Percentiles rank a stretch among this genome's conserved stretches.
Conservation (phyloP, 1,140 invertebrate species). For the Sipha flava region DNA sequence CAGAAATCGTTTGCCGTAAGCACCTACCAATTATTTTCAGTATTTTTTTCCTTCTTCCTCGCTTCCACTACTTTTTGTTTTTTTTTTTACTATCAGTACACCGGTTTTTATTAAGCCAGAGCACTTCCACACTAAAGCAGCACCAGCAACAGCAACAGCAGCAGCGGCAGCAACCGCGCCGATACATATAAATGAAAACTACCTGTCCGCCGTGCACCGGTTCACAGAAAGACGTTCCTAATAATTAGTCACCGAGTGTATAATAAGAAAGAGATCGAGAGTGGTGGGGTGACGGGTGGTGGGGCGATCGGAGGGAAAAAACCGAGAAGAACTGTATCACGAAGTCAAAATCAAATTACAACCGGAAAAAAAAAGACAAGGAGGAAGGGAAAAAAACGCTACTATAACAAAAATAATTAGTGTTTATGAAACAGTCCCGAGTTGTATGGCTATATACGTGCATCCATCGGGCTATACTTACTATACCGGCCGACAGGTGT, state of each 20-base stretch:
- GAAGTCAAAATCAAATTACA: constrained; percentile 11
- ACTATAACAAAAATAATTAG: not conserved
- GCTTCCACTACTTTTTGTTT: not conserved
- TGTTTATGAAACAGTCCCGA: not conserved
- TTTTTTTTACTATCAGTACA: not conserved
- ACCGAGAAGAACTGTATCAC: constrained; percentile 15
- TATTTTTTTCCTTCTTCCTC: not conserved
- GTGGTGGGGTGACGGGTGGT: no score
- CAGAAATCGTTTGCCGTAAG: constrained; percentile 19
- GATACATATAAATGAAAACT: constrained; percentile 14
- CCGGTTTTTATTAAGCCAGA: constrained; percentile 14
- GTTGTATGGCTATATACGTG: not conserved
- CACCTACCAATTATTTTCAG: constrained; percentile 28
- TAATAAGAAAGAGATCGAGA: not conserved
- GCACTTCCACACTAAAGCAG: not conserved
- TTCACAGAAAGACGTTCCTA: constrained; percentile 18
- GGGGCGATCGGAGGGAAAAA: not conserved
- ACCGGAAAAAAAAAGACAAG: not conserved
- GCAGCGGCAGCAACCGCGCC: not conserved
- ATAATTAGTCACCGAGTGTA: constrained; percentile 6
- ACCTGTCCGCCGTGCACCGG: constrained; percentile 17
- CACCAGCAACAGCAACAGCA: no score
- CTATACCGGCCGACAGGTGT: not conserved
- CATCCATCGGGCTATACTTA: not conserved
- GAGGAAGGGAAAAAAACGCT: not conserved